Conservation (phyloP, 2,797 vertebrate species). For the Myotis planiceps region DNA sequence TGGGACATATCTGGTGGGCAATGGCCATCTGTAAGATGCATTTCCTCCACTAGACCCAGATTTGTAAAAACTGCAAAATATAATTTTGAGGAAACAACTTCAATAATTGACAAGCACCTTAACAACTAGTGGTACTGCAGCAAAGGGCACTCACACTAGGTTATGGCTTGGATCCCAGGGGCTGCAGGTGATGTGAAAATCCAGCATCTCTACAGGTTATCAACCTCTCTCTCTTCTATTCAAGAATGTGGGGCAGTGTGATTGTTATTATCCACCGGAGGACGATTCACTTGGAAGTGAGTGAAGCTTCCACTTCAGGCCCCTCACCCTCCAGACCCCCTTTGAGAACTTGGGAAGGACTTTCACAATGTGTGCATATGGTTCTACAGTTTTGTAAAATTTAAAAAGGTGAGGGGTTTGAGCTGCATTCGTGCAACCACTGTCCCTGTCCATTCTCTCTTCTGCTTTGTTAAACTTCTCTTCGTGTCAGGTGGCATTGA, state of each 20-base stretch:
- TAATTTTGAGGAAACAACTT: background rate
- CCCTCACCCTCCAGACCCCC: background rate
- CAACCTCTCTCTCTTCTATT: background rate
- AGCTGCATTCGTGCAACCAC: background rate
- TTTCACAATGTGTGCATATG: background rate
- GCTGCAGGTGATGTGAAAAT: background rate
- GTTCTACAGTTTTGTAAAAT: background rate
- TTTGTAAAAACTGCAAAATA: slow-evolving; percentile 9
- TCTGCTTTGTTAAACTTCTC: background rate
- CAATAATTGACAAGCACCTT: background rate
- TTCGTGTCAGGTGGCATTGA: background rate
- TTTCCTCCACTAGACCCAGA: background rate
- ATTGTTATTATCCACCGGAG: background rate
- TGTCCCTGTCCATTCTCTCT: background rate
- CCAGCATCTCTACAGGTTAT: background rate
- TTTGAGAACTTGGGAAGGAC: background rate
- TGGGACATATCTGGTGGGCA: background rate
- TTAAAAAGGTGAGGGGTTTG: background rate
- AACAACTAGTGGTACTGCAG: background rate
- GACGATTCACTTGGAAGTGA: background rate
- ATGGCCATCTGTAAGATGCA: background rate
- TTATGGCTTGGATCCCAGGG: background rate
- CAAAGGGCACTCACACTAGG: accelerated
- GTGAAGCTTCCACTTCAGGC: background rate
- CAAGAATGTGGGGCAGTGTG: background rate